Base-by-base conservation (phyloP, 2,888 invertebrate species). In the Cremastinae sp. region DNA sequence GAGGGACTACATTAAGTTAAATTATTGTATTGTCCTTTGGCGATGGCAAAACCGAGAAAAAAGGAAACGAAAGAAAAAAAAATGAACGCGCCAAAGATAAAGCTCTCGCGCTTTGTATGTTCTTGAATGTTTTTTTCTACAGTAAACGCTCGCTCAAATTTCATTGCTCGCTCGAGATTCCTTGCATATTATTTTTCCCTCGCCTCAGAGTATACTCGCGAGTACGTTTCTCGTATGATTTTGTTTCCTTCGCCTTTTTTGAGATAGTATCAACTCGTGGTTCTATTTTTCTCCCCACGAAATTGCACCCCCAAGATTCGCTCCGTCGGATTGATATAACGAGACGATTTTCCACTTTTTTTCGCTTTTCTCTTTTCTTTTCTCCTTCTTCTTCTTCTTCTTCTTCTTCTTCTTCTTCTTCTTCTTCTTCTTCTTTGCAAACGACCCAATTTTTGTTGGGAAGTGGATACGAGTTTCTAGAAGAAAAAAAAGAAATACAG, bases 1-100 rank as follows among this genome's bases (percentile, higher is more conserved):
- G 79, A 79, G 85, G 83, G 85, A 86, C 86, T 87, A 85, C 85
- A 87, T 87, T 87, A 87, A 83, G 83, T 83, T 86, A 86, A 87
- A 87, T 87, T 83, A 83, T 83, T 84, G 84, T 83, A 80, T 49
- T 49, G 79, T 80, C 74, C 80, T 78, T 75, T 74, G 76, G 80
- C 76, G 51, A 64, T 20, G 22, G 64, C 47, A 83, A 82, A 81
- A 83, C 77, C 72, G 78, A 80, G 65, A 65, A 22, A 8, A 8
- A n/a, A 28, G 5, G 14, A 28, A 28, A 53, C 22, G 28, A 35
- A 66, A 43, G 55, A 35, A 51, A 37, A 66, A 62, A 64, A 72
- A 72, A 66, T 72, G 55, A 64, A 62, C 59, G 22, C 37, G 39
- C 47, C 37, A 68, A 62, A 66, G 68, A 77, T 73, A 79, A 72